Percentiles rank a stretch among this genome's conserved stretches.
Conservation (phyloP, 2,888 invertebrate genomes). For the Lordiphosa fenestrarum region DNA sequence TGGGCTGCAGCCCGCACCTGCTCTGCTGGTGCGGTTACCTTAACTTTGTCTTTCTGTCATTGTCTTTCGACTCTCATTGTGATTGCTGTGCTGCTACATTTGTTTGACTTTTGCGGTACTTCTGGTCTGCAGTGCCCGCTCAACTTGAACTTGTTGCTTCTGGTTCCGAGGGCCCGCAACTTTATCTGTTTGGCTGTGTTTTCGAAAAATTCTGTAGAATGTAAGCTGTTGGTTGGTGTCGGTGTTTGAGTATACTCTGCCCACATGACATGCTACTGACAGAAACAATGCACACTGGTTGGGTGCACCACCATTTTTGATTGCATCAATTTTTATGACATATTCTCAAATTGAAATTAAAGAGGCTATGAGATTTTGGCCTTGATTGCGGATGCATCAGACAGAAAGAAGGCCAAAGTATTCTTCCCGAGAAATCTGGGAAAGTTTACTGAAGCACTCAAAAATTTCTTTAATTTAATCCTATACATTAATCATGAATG, state of each 20-base stretch:
- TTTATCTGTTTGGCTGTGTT: constrained; percentile 40
- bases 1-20: constrained; percentile 17
- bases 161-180: constrained; percentile 53
- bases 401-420: too few relatives aligned
- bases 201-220: constrained; percentile 23
- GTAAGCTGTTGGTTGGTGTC: constrained; percentile 54
- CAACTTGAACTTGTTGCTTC: constrained; percentile 65
- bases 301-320: too few relatives aligned
- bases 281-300: not conserved
- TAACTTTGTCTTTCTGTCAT: constrained; percentile 18
- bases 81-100: constrained; percentile 58
- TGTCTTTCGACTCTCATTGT: constrained; percentile 20
- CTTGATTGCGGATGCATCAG: too few relatives aligned
- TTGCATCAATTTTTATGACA: too few relatives aligned
- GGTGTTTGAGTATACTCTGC: constrained; percentile 13
- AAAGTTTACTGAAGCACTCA: too few relatives aligned
- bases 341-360: too few relatives aligned
- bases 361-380: too few relatives aligned
- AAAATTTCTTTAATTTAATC: too few relatives aligned
- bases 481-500: too few relatives aligned
- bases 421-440: too few relatives aligned
- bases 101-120: constrained; percentile 73
- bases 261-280: constrained; percentile 11
- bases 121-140: constrained; percentile 58
- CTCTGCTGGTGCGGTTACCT: constrained; percentile 1